phyloP scores from a whole-genome alignment of 2,113 vertebrate genomes.

The Tangachromis dhanisi region DNA sequence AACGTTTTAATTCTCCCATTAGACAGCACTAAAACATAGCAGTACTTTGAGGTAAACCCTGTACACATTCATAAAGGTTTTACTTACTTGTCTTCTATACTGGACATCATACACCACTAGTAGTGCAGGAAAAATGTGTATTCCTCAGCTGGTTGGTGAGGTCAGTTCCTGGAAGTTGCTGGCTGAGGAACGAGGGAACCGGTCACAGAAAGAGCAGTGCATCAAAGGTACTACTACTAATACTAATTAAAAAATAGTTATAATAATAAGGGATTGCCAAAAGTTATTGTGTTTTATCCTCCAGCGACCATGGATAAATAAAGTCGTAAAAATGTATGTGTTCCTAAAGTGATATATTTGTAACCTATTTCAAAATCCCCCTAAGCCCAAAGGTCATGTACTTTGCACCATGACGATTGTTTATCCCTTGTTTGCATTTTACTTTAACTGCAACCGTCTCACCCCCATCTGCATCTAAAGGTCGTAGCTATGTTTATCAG shows the following conservation, averaged over 20 bases:
- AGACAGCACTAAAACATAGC: not conserved
- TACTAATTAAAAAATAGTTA: not conserved
- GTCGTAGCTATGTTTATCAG: not conserved
- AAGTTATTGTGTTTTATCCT: not conserved
- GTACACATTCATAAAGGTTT: not conserved
- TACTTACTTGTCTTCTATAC: not conserved
- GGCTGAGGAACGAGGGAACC: fast-evolving
- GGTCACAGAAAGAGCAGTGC: not conserved
- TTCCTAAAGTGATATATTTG: not conserved
- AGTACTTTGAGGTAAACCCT: not conserved
- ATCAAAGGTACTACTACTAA: not conserved
- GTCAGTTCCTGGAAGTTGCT: not conserved
- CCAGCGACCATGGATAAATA: not conserved
- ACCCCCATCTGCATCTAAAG: not conserved
- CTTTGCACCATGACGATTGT: not conserved
- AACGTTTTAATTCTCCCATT: not conserved
- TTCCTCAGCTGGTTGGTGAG: not conserved
- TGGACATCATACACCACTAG: not conserved
- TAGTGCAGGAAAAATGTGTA: not conserved
- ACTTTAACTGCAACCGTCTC: not conserved
- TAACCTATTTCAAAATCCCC: not conserved
- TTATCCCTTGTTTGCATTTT: not conserved
- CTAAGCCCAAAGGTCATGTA: not conserved
- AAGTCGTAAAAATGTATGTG: not conserved
- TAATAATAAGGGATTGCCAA: not conserved